phyloP scores from a whole-genome alignment of 2,797 vertebrate genomes.

The Eulemur coronatus region DNA sequence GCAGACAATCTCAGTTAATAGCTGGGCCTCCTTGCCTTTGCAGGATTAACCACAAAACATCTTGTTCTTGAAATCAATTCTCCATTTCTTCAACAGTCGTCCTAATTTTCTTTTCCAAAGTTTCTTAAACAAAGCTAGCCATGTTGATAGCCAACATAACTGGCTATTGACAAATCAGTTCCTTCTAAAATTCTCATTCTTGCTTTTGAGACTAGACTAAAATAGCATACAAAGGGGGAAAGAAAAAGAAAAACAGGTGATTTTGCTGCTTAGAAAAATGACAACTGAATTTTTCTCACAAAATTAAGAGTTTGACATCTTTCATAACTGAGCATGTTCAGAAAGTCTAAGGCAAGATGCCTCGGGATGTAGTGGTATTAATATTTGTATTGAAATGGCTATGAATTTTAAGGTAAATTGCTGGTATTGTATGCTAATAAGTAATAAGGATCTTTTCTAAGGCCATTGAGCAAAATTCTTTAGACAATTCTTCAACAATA shows the following conservation, averaged over 20 bases:
- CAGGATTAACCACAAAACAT: not conserved
- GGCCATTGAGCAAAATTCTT: not conserved
- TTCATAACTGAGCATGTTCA: not conserved
- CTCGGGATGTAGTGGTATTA: not conserved
- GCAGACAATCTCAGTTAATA: not conserved
- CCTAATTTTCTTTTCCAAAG: not conserved
- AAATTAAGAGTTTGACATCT: not conserved
- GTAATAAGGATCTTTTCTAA: not conserved
- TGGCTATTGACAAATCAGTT: not conserved
- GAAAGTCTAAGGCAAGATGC: not conserved
- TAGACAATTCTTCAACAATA: not conserved
- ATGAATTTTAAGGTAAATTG: not conserved
- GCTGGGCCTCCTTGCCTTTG: not conserved
- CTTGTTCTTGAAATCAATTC: not conserved
- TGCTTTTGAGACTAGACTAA: constrained; percentile 4
- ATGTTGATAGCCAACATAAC: not conserved
- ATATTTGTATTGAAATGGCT: not conserved
- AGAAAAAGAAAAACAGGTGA: constrained; percentile 19
- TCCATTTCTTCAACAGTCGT: not conserved
- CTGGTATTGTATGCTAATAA: not conserved
- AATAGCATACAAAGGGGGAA: not conserved
- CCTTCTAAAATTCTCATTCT: constrained; percentile 3
- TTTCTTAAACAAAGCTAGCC: not conserved
- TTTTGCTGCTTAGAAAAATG: constrained; percentile 21
- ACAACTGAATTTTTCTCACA: constrained; percentile 10